Evolutionary conservation across 2,888 invertebrate species (phyloP).

Genomic region (Epiperipatus broadwayi): DNA sequence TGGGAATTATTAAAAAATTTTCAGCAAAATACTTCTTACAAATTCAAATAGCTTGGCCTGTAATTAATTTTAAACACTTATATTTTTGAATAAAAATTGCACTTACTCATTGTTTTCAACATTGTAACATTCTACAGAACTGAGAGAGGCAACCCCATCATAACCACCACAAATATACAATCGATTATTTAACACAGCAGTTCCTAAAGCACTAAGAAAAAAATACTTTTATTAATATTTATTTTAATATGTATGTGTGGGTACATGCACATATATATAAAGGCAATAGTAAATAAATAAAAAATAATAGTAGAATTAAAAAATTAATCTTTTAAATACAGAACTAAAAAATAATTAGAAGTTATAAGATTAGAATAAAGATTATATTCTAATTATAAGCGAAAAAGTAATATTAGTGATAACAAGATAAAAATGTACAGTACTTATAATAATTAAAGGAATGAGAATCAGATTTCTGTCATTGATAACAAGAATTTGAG

Average conservation of each 20-base stretch:
- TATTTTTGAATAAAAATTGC: too few species aligned
- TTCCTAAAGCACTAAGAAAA: constrained; percentile 48
- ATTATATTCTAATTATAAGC: not conserved
- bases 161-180: constrained; percentile 69
- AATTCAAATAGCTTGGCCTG: too few species aligned
- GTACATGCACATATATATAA: too few species aligned
- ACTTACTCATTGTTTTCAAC: constrained; percentile 41
- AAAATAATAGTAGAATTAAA: too few species aligned
- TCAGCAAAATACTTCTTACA: too few species aligned
- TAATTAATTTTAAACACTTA: too few species aligned
- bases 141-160: constrained; percentile 60
- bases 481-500: too few species aligned
- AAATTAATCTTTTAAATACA: not conserved
- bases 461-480: too few species aligned
- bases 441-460: too few species aligned
- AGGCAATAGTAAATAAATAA: too few species aligned
- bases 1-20: constrained; percentile 1
- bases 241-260: too few species aligned
- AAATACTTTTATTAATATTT: not conserved
- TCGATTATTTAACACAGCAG: constrained; percentile 53
- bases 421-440: not conserved
- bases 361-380: too few species aligned
- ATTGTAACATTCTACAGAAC: constrained; percentile 60
- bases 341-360: constrained; percentile 11
- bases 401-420: not conserved